Percentiles rank a stretch among this genome's conserved stretches.
phyloP scores from a whole-genome alignment of 2,113 vertebrate species.

The Myotis brandtii region DNA sequence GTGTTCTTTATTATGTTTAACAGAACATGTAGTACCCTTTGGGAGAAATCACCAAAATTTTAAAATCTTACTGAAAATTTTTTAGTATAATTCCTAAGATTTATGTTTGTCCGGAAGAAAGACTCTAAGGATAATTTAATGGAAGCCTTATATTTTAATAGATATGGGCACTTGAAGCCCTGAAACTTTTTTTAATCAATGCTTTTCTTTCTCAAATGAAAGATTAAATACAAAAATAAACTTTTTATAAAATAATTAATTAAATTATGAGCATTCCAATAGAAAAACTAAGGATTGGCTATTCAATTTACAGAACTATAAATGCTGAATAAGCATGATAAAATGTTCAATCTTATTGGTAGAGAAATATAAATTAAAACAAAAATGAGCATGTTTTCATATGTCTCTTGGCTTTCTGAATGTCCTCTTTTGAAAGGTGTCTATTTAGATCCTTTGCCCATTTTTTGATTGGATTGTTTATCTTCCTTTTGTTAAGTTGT shows the following conservation, averaged over 20 bases:
- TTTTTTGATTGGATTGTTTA: too few species aligned
- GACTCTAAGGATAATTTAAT: neutral
- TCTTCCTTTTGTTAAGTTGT: too few species aligned
- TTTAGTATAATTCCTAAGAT: neutral
- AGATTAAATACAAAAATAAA: conserved; percentile 8
- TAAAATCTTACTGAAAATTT: neutral
- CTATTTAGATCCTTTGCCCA: too few species aligned
- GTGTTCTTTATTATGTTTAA: neutral
- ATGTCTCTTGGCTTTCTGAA: too few species aligned
- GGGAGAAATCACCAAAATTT: neutral
- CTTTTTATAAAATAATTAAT: neutral
- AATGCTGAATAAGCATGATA: conserved; percentile 4
- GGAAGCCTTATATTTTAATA: neutral
- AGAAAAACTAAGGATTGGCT: neutral
- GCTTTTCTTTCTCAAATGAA: neutral
- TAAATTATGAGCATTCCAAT: neutral
- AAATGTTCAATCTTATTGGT: conserved; percentile 42
- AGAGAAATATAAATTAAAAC: conserved; percentile 25
- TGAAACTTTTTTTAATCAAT: neutral
- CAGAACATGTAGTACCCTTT: neutral
- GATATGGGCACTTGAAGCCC: neutral
- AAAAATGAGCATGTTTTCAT: too few species aligned
- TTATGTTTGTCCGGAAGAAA: neutral
- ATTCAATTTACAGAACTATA: neutral
- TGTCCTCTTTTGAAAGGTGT: too few species aligned